Evolutionary conservation across 2,888 invertebrate species (phyloP).

Genomic region (Microctonus brassicae): DNA sequence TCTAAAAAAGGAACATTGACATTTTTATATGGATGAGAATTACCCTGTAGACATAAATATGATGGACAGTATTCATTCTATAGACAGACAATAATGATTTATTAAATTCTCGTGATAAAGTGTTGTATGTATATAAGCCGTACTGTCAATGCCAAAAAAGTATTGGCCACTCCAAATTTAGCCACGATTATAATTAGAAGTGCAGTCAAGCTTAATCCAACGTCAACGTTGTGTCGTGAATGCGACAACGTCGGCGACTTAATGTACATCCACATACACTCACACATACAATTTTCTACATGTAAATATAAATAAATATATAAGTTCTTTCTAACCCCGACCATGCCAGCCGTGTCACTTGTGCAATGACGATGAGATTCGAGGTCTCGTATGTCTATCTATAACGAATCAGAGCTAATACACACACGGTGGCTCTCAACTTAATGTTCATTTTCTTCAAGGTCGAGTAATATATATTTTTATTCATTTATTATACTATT

Average conservation of each 20-base stretch:
- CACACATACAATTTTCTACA: not conserved
- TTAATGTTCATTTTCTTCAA: constrained; percentile 23
- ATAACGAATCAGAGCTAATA: constrained; percentile 45
- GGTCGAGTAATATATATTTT: constrained; percentile 38
- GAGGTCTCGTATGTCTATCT: constrained; percentile 52
- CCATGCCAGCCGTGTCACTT: constrained; percentile 47
- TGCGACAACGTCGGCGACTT: constrained; percentile 5
- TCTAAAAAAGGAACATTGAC: too few relatives aligned
- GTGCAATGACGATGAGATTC: constrained; percentile 56
- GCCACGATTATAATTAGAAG: constrained; percentile 65
- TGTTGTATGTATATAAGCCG: constrained; percentile 36
- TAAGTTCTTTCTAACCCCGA: constrained; percentile 27
- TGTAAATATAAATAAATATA: not conserved
- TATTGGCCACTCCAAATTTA: constrained; percentile 62
- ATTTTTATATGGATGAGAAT: too few relatives aligned
- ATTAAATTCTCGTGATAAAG: not conserved
- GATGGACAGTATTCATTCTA: too few relatives aligned
- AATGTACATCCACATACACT: not conserved
- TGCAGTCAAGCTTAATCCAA: constrained; percentile 48
- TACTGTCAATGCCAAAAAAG: constrained; percentile 65
- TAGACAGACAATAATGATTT: too few relatives aligned
- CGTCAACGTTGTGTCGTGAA: constrained; percentile 20
- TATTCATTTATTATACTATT: not conserved
- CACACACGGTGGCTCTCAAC: constrained; percentile 35
- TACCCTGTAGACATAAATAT: too few relatives aligned